phyloP scores from a whole-genome alignment of 2,797 vertebrate species.

The Lacerta agilis region DNA sequence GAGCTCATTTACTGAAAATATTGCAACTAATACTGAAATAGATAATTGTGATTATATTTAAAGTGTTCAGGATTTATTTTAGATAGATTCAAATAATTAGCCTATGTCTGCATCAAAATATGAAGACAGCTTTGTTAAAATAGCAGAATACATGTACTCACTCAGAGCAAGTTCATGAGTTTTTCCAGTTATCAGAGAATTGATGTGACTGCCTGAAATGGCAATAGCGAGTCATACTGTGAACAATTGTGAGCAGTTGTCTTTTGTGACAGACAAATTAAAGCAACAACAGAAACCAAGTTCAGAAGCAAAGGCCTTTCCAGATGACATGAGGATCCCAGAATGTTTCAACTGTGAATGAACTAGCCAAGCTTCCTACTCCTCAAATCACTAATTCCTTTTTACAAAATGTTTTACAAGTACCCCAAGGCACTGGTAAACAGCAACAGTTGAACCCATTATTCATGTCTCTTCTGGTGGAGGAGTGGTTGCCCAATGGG shows the following conservation, averaged over 20 bases:
- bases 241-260: background rate
- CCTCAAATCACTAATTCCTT: background rate
- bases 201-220: background rate
- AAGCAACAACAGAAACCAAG: background rate
- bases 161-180: background rate
- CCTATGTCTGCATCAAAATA: background rate
- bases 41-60: background rate
- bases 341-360: background rate
- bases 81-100: background rate
- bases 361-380: background rate
- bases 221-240: background rate
- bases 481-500: background rate
- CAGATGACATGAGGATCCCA: background rate
- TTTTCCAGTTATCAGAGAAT: background rate
- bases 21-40: background rate
- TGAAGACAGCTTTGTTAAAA: background rate
- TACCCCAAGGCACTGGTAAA: background rate
- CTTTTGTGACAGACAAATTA: background rate
- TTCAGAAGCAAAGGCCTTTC: background rate
- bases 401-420: background rate
- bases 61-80: background rate
- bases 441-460: background rate
- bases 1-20: background rate
- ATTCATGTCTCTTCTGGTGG: background rate
- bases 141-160: background rate